A percentile compares a stretch with the other conserved stretches of the same genome.
Evolutionary conservation across 2,797 vertebrate species (phyloP).

Genomic region (Phrynocephalus guinanensis): DNA sequence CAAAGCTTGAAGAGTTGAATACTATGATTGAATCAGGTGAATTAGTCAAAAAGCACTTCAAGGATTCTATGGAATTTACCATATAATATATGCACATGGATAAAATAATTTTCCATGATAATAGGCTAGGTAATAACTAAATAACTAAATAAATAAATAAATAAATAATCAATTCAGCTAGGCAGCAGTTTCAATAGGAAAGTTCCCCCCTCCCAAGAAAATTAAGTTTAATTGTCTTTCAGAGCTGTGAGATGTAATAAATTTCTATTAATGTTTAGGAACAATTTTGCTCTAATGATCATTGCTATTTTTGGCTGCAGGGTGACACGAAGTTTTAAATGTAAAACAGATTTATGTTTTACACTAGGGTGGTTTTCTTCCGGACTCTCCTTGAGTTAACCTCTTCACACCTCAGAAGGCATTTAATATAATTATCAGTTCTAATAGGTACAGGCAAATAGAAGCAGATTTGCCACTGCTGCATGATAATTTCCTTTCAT

Average conservation of each 20-base stretch:
- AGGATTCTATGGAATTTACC: not conserved
- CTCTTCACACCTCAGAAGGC: slow-evolving; percentile 66
- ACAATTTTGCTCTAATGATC: slow-evolving; percentile 75
- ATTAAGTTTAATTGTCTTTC: slow-evolving; percentile 70
- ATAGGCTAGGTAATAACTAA: not conserved
- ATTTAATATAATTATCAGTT: slow-evolving; percentile 68
- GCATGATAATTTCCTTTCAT: slow-evolving; percentile 50
- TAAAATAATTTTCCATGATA: slow-evolving; percentile 6
- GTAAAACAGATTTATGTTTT: slow-evolving; percentile 73
- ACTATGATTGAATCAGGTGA: not conserved
- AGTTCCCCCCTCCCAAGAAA: slow-evolving; percentile 58
- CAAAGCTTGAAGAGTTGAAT: not conserved
- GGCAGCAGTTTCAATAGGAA: slow-evolving; percentile 57
- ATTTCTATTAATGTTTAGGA: slow-evolving; percentile 71
- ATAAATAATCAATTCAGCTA: slow-evolving; percentile 26
- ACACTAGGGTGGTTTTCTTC: slow-evolving; percentile 63
- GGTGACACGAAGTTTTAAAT: slow-evolving; percentile 63
- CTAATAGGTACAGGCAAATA: slow-evolving; percentile 65
- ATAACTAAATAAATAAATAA: not conserved
- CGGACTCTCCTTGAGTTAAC: slow-evolving; percentile 73
- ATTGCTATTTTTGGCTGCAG: slow-evolving; percentile 70
- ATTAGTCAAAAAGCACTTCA: not conserved
- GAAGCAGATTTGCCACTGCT: slow-evolving; percentile 55
- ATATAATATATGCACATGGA: not conserved
- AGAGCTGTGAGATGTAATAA: slow-evolving; percentile 69